phyloP scores from a whole-genome alignment of 2,888 invertebrate genomes.

The Eulithis testata region DNA sequence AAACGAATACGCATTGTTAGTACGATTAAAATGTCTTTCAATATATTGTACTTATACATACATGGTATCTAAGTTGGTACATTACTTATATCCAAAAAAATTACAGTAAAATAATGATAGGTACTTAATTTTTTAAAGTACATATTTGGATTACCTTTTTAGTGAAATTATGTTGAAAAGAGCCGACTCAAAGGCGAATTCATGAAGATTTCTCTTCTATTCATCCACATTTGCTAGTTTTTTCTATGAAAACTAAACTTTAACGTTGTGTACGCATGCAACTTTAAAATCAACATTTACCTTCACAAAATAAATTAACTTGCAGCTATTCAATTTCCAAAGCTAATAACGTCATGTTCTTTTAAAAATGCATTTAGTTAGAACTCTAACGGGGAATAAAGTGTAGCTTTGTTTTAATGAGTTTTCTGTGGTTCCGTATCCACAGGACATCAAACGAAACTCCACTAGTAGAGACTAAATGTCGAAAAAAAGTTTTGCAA shows the following conservation, averaged over 20 bases:
- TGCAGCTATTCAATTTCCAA: not conserved
- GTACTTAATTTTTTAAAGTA: too few relatives aligned
- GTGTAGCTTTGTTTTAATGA: not conserved
- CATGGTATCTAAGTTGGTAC: too few relatives aligned
- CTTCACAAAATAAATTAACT: conserved; percentile 1
- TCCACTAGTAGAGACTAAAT: too few relatives aligned
- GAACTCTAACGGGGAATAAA: not conserved
- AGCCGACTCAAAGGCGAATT: not conserved
- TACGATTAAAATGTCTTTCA: too few relatives aligned
- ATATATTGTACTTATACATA: too few relatives aligned
- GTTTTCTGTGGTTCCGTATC: not conserved
- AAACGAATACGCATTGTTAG: not conserved
- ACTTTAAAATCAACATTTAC: not conserved
- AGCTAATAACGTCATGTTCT: not conserved
- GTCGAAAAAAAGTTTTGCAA: too few relatives aligned
- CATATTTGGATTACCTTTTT: too few relatives aligned
- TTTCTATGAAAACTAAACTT: not conserved
- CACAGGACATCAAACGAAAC: too few relatives aligned
- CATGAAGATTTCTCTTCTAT: not conserved
- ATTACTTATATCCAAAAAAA: too few relatives aligned
- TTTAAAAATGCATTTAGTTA: not conserved
- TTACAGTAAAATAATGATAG: too few relatives aligned
- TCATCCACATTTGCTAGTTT: not conserved
- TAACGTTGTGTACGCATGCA: not conserved
- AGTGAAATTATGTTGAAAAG: too few relatives aligned